Base-by-base conservation (phyloP, 2,113 vertebrate genomes). In the Panthera tigris region DNA sequence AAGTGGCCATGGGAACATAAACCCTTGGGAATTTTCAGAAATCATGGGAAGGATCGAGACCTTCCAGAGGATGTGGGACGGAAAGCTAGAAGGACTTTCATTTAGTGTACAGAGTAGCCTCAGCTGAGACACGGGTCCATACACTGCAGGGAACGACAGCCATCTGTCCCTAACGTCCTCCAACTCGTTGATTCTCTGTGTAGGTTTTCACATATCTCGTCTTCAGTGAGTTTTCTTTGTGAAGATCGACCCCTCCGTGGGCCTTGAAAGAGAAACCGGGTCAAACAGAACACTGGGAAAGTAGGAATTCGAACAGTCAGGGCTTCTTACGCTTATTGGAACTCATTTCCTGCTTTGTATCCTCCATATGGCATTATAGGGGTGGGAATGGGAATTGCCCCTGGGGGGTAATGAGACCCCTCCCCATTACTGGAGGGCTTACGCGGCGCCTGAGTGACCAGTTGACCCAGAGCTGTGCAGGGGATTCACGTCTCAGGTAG, bases 211-310 rank as follows among this genome's bases (percentile, higher is more conserved):
- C 12, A 19, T 50, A 61, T 74, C 48, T 83, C 52, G 12, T 84
- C 71, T 90, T 74, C 63, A 36, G 0, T 83, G 48, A 39, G 9
- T 85, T 69, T 89, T 78, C 52, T 79, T 80, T 41, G n/a, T 82
- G 63, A 90, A 92, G 79, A 78, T 66, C 71, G 71, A 66, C 25
- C 39, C 25, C 63, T 36, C 52, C 52, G 84, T 86, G 90, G 80
- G 83, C 31, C 45, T 92, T 86, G 65, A 97, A 95, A 91, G 80
- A 80, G 74, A 89, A 86, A 41, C 4, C 41, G 48, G 81, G 48
- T 39, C 57, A 18, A 74, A 81, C 27, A 33, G 61, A 82, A 74
- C 14, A 1, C 33, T 63, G 29, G 90, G 73, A 61, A 93, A 92
- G 55, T 29, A 68, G 79, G 33, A 92, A 86, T 19, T 79, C 18